Evolutionary conservation across 35 echinoderm and acorn worm genomes (phyloP).

Genomic region (Strongylocentrotus purpuratus): DNA sequence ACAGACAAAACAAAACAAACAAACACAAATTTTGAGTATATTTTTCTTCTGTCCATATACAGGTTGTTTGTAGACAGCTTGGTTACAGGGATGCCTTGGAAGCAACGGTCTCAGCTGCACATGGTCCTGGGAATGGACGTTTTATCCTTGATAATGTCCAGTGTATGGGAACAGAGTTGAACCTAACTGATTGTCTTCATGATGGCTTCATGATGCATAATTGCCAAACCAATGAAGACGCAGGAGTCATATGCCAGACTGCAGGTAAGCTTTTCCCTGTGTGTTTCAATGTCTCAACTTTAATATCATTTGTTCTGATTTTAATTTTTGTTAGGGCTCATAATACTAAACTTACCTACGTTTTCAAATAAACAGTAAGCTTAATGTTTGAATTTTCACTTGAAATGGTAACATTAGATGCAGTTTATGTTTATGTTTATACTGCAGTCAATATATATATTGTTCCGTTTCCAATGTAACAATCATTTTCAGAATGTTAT

Average conservation of each 20-base stretch:
- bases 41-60: neutral
- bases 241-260: neutral
- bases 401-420: too few relatives aligned
- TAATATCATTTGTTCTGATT: too few relatives aligned
- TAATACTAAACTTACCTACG: too few relatives aligned
- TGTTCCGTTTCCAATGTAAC: too few relatives aligned
- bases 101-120: neutral
- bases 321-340: too few relatives aligned
- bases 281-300: too few relatives aligned
- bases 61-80: constrained; percentile 40
- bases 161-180: neutral
- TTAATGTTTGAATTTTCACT: too few relatives aligned
- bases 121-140: neutral
- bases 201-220: neutral
- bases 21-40: too few relatives aligned
- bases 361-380: too few relatives aligned
- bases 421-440: too few relatives aligned
- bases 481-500: too few relatives aligned
- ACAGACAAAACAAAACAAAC: neutral
- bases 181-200: constrained; percentile 36
- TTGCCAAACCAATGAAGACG: neutral
- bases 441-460: too few relatives aligned
- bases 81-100: constrained; percentile 27
- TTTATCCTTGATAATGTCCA: constrained; percentile 18
- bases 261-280: neutral